Percentiles rank a stretch among this genome's conserved stretches.
phyloP scores from a whole-genome alignment of 2,113 vertebrate genomes.

The Halcyon senegalensis region DNA sequence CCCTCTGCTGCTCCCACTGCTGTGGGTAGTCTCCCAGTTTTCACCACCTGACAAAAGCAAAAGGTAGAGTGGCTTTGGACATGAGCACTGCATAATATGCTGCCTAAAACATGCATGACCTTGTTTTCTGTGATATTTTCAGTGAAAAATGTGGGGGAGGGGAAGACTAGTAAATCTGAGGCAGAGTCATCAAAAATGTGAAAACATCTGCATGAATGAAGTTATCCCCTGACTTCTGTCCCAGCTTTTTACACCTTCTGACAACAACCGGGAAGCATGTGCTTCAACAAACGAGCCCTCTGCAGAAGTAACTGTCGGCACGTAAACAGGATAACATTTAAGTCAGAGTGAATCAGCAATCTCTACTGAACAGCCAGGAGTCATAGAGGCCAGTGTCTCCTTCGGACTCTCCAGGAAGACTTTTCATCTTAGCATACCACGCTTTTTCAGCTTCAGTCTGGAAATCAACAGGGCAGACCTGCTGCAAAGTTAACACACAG shows the following conservation, averaged over 20 bases:
- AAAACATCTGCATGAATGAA: not conserved
- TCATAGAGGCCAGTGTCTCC: not conserved
- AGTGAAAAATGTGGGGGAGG: not conserved
- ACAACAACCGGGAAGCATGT: not conserved
- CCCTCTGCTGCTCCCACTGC: not conserved
- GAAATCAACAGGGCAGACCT: not conserved
- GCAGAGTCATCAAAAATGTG: not conserved
- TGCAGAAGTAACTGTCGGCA: not conserved
- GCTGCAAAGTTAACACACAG: not conserved
- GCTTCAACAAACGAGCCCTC: not conserved
- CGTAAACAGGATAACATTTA: constrained; percentile 52
- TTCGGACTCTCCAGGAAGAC: not conserved
- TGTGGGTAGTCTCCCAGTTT: not conserved
- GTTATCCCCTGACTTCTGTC: not conserved
- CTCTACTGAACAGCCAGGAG: not conserved
- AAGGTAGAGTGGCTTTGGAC: not conserved
- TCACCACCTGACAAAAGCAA: not conserved
- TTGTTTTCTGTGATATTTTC: not conserved
- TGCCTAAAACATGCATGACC: not conserved
- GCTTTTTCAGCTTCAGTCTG: not conserved
- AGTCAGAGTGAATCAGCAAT: constrained; percentile 62
- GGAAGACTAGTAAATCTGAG: not conserved
- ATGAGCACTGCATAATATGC: not conserved
- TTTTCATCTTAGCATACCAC: not conserved
- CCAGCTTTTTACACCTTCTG: not conserved